Evolutionary conservation across 2,113 vertebrate genomes (phyloP).

Genomic region (Oreochromis niloticus): DNA sequence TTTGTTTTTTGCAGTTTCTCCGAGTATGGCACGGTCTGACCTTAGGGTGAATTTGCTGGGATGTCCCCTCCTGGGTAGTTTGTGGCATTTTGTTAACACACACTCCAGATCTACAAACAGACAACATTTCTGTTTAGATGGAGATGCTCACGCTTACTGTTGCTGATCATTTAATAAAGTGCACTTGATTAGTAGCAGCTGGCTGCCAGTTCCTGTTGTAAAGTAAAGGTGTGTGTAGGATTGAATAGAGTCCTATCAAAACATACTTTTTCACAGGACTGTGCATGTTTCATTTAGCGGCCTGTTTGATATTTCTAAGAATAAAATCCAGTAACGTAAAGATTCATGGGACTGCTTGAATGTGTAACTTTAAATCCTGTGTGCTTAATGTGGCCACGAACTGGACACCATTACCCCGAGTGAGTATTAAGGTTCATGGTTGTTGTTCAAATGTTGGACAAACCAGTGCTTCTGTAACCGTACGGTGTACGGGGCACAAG

Average conservation of each 20-base stretch:
- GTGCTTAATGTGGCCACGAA: background rate
- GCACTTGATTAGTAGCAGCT: background rate
- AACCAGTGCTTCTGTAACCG: background rate
- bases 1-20: background rate
- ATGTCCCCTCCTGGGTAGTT: background rate
- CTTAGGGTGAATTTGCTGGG: background rate
- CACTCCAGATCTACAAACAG: background rate
- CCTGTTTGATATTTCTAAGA: rapidly evolving
- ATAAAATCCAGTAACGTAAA: background rate
- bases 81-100: background rate
- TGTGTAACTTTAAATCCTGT: background rate
- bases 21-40: background rate
- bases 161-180: background rate
- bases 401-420: background rate
- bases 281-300: rapidly evolving
- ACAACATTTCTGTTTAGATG: background rate
- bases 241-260: background rate
- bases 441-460: background rate
- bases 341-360: background rate
- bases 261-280: background rate
- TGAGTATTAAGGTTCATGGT: background rate
- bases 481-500: background rate
- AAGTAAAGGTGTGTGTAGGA: background rate
- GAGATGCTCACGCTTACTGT: rapidly evolving
- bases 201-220: background rate